Percentiles rank a stretch among this genome's conserved stretches.
phyloP scores from a whole-genome alignment of 2,888 invertebrate species.

The Eupithecia exiguata region DNA sequence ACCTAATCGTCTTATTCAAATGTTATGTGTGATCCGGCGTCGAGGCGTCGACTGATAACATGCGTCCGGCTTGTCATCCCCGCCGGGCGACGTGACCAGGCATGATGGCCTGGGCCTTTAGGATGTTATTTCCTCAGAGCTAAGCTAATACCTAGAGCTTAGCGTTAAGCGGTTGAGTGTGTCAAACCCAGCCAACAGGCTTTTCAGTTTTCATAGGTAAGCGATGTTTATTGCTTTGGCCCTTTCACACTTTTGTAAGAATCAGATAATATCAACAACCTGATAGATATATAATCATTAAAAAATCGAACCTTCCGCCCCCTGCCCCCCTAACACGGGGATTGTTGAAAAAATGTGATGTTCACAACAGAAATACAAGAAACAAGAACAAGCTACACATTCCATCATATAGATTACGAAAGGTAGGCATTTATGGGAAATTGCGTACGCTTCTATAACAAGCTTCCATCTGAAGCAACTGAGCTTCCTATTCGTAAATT shows the following conservation, averaged over 20 bases:
- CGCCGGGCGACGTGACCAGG: conserved; percentile 6
- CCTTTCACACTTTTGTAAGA: background rate
- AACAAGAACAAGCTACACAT: too few relatives aligned
- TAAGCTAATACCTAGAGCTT: background rate
- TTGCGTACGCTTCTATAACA: too few relatives aligned
- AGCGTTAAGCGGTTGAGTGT: background rate
- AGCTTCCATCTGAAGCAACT: too few relatives aligned
- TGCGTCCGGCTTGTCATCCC: conserved; percentile 9
- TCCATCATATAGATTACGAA: too few relatives aligned
- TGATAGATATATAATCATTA: too few relatives aligned
- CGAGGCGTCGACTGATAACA: conserved; percentile 4
- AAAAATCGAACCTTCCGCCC: too few relatives aligned
- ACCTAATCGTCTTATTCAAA: conserved; percentile 24
- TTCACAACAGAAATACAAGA: too few relatives aligned
- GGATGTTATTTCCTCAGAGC: background rate
- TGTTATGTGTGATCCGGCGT: conserved; percentile 7
- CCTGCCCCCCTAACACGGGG: too few relatives aligned
- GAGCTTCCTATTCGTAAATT: too few relatives aligned
- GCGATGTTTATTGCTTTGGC: background rate
- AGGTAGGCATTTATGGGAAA: too few relatives aligned
- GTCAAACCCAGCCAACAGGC: background rate
- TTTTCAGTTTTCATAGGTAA: background rate
- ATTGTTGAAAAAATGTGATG: too few relatives aligned
- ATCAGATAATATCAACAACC: background rate
- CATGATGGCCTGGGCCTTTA: background rate